Evolutionary conservation across 2,113 vertebrate species (phyloP).

Genomic region (Holacanthus passer): DNA sequence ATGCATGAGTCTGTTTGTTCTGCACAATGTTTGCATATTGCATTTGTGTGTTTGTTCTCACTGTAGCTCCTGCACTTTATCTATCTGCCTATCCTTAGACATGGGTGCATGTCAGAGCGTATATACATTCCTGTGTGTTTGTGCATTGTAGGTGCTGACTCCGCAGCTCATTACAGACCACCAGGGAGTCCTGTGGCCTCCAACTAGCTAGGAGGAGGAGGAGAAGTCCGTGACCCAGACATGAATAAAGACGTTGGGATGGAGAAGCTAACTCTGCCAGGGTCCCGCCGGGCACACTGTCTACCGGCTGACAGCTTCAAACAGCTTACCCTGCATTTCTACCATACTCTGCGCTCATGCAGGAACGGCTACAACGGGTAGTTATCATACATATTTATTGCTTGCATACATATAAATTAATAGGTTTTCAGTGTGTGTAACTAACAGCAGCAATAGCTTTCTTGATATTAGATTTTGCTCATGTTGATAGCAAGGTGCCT

Average conservation of each 20-base stretch:
- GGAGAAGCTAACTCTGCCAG: constrained; percentile 22
- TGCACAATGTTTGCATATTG: not conserved
- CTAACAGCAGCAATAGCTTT: not conserved
- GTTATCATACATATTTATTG: not conserved
- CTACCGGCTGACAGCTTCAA: constrained; percentile 39
- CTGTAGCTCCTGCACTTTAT: constrained; percentile 4
- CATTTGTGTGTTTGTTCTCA: not conserved
- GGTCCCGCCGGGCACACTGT: constrained; percentile 20
- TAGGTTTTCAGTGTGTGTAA: not conserved
- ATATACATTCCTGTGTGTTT: not conserved
- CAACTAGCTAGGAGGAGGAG: constrained; percentile 22
- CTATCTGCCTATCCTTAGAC: too few relatives aligned
- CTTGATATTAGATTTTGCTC: not conserved
- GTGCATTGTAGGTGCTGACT: constrained; percentile 43
- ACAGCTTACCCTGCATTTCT: constrained; percentile 33
- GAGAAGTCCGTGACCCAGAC: constrained; percentile 57
- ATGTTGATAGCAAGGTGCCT: not conserved
- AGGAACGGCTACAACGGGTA: not conserved
- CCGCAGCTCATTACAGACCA: constrained; percentile 61
- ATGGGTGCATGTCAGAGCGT: not conserved
- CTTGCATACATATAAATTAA: not conserved
- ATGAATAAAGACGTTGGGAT: constrained; percentile 33
- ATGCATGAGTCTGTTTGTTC: not conserved
- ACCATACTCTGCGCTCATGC: not conserved
- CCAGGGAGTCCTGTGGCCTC: constrained; percentile 39